Evolutionary conservation across 2,113 vertebrate species (phyloP), one percentile per base, ranked within the genome.

Genomic region (Pleuronectes platessa): DNA sequence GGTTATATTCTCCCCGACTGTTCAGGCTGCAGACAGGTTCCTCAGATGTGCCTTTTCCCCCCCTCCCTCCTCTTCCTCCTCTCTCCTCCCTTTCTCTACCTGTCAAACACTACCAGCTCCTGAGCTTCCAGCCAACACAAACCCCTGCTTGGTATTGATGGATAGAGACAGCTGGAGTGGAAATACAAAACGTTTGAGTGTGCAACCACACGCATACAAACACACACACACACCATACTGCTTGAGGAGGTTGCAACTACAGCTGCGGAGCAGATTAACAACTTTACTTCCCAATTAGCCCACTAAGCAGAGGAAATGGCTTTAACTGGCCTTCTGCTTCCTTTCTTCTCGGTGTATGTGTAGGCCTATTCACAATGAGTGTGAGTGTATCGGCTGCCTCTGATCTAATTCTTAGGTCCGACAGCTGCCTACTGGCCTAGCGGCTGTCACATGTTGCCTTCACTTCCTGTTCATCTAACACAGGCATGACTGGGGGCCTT

Each of bases 241-340:
- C 74, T 78, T 79, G 72, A 65, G 68, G 80, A 69, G 59, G 47
- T 18, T 65, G 81, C 20, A 85, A 84, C 73, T 74, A 76, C 83
- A 91, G 70, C 83, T 53, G 59, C 3, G 45, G 65, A 67, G 78
- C 68, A 86, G 84, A 89, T 92, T 88, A 91, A 89, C 18, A 35
- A 86, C 82, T 82, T 81, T 62, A 86, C 76, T 80, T 83, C 77
- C 78, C 79, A 88, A 92, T 92, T 92, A 89, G 74, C 69, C 71
- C 62, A 72, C 78, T 84, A 78, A 67, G 74, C 71, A 76, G 74
- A 87, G 90, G 87, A 92, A 86, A 90, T 81, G 81, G 74, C 59
- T 85, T 26, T 42, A 61, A 76, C 68, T 74, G 76, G 81, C 79
- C 87, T 76, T 77, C 83, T 88, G 84, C 73, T 86, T 83, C 87